These are phyloP conservation scores for Ovis canadensis DNA, from an alignment of 2,113 vertebrate species.

Conservation along the genomic window DNA sequence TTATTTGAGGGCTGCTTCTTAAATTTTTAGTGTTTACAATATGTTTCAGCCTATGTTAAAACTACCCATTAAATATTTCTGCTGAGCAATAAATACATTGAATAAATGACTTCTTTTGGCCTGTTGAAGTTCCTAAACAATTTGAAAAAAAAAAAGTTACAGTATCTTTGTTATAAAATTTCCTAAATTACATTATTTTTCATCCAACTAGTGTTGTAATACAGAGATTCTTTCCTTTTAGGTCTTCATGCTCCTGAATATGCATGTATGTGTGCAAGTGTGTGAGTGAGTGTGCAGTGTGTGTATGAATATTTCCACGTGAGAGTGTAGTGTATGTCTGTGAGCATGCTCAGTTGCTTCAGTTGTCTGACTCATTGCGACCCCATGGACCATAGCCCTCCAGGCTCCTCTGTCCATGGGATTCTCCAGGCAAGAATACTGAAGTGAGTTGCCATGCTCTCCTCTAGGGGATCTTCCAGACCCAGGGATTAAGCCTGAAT, in stretches of 20 bases:
- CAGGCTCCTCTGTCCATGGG: not conserved
- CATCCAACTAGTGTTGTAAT: not conserved
- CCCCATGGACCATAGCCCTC: not conserved
- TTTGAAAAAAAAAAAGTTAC: not conserved
- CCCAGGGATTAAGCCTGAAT: not conserved
- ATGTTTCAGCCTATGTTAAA: not conserved
- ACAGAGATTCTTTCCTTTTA: not conserved
- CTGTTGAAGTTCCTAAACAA: not conserved
- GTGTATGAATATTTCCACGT: not conserved
- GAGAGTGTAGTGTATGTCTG: not conserved
- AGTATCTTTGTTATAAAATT: not conserved
- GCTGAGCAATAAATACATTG: not conserved
- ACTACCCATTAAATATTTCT: not conserved
- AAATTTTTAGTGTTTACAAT: not conserved
- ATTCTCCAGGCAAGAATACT: not conserved
- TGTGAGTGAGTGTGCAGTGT: not conserved
- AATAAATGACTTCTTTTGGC: not conserved
- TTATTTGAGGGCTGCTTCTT: not conserved
- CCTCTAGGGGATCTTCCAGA: not conserved
- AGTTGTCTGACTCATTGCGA: not conserved
- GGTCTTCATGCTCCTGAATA: not conserved
- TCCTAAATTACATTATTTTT: not conserved
- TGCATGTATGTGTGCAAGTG: not conserved
- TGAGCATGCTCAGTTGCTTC: not conserved
- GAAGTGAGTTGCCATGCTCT: not conserved